Evolutionary conservation across 2,797 vertebrate species (phyloP).

Genomic region (Oceanodroma leucorhoa): DNA sequence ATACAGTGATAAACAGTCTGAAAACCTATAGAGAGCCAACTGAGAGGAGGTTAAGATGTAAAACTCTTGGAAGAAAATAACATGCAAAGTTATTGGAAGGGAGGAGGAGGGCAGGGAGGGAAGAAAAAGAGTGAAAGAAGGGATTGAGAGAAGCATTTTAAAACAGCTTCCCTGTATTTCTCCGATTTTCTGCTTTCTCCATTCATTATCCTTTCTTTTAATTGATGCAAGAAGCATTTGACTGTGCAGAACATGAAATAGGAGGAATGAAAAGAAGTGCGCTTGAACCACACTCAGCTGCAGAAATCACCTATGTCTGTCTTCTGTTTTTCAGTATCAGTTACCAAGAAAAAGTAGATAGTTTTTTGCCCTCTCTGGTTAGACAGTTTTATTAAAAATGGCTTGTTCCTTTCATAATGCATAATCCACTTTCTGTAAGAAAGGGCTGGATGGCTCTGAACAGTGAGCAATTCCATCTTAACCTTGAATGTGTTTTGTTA

Average conservation of each 20-base stretch:
- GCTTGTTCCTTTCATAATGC: not conserved
- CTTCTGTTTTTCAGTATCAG: not conserved
- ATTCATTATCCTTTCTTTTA: not conserved
- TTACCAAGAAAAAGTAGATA: not conserved
- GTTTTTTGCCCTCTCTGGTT: not conserved
- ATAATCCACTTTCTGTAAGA: not conserved
- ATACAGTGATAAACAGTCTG: not conserved
- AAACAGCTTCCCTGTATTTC: not conserved
- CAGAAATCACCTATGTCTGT: not conserved
- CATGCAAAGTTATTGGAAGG: not conserved
- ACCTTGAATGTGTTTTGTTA: not conserved
- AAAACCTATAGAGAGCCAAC: not conserved
- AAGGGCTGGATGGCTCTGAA: not conserved
- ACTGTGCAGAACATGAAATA: not conserved
- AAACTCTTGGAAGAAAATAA: not conserved
- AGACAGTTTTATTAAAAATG: not conserved
- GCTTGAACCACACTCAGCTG: not conserved
- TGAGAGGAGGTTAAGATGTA: not conserved
- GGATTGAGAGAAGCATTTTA: not conserved
- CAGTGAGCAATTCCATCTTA: not conserved
- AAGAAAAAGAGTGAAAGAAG: not conserved
- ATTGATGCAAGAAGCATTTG: not conserved
- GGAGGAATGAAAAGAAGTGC: not conserved
- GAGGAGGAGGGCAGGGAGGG: not conserved
- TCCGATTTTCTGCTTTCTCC: not conserved